Evolutionary conservation across 2,113 vertebrate species (phyloP), one percentile per base, ranked within the genome.

Genomic region (Regulus satrapa): DNA sequence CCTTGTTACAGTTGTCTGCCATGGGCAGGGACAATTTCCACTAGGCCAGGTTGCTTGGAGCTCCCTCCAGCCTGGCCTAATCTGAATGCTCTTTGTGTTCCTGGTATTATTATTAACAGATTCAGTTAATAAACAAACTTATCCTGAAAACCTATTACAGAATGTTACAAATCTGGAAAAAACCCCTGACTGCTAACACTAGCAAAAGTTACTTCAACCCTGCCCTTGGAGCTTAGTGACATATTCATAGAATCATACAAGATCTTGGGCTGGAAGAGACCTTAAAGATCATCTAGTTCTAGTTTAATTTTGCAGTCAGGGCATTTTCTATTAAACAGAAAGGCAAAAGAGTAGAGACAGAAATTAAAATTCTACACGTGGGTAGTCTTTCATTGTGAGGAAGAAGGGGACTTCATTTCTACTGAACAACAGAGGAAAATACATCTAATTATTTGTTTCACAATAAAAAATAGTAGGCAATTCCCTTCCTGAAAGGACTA

Each of bases 121-220:
- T 51, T 92, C 68, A 75, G 87, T 95, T 89, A 82, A 85, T 89
- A 89, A 85, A 76, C 38, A 83, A 72, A 68, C 21, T 41, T 72
- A 51, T 62, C 12, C 59, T 94, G 85, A 46, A 89, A 88, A 54
- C 58, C 23, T 56, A 24, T 68, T 85, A 46, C 51, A 85, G 56
- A 38, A 19, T 68, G n/a, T 6, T 66, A 6, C 21, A 56, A 64
- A 78, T 55, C n/a, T 85, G 49, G 43, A 18, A 69, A 77, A 78
- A 81, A 54, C 6, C 2, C 19, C 38, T 64, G 32, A 59, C 18
- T 49, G 29, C 43, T 63, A 12, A 56, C 6, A 8, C 52, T 45
- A 80, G 28, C 41, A 76, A 13, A 79, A 71, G 29, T 34, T 29
- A 36, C 51, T 76, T 88, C n/a, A 73, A 0, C 21, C 18, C 17